Percentiles rank a stretch among this genome's conserved stretches.
Evolutionary conservation across 2,888 invertebrate species (phyloP).

Genomic region (Drosophila ezoana): DNA sequence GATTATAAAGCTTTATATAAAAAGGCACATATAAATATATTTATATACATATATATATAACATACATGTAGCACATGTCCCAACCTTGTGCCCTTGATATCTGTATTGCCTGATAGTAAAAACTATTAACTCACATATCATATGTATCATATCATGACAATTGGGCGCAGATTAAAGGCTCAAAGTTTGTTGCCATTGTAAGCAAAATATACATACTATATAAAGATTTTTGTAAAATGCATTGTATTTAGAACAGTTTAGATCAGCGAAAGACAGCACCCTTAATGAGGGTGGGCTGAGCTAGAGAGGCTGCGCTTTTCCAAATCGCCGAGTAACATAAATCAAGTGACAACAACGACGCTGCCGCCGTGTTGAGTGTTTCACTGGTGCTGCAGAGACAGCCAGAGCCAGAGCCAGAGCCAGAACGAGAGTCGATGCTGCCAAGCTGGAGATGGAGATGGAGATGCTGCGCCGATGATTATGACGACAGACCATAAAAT

Average conservation of each 20-base stretch:
- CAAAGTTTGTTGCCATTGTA: background rate
- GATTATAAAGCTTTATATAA: too few relatives aligned
- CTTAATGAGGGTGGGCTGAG: background rate
- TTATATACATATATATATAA: too few relatives aligned
- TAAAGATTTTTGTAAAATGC: background rate
- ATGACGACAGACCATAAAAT: constrained; percentile 78
- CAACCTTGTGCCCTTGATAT: too few relatives aligned
- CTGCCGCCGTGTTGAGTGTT: constrained; percentile 56
- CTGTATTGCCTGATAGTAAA: too few relatives aligned
- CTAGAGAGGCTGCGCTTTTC: background rate
- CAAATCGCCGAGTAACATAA: constrained; percentile 52
- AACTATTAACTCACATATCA: background rate
- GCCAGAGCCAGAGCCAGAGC: background rate
- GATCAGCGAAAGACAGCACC: background rate
- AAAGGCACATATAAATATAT: too few relatives aligned
- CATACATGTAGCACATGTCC: too few relatives aligned
- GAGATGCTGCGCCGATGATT: constrained; percentile 70
- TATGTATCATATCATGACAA: background rate
- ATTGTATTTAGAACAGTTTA: background rate
- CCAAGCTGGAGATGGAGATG: background rate
- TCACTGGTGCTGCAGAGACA: constrained; percentile 49
- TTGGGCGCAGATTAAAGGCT: background rate
- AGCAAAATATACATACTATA: background rate
- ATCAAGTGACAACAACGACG: constrained; percentile 57
- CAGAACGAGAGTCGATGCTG: background rate